A percentile compares a stretch with the other conserved stretches of the same genome.
These are phyloP conservation scores for Drosophila parabipectinata DNA, from an alignment of 1,140 invertebrate genomes.

Conservation along the genomic window DNA sequence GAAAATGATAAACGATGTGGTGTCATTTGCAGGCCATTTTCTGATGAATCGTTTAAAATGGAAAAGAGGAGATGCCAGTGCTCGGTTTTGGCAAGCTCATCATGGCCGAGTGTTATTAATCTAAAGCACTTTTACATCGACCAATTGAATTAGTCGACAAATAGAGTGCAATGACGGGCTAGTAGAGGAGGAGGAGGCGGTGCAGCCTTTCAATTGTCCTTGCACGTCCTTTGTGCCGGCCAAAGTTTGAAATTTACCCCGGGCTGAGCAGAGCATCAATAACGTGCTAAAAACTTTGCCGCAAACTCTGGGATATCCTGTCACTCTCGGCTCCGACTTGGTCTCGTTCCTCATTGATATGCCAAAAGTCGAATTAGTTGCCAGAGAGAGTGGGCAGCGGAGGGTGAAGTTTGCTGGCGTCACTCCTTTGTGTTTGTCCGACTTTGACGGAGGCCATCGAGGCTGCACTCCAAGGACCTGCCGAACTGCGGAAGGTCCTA, in stretches of 20 bases:
- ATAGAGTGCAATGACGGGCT: constrained; percentile 28
- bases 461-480: constrained; percentile 4
- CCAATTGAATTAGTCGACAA: constrained; percentile 54
- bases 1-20: constrained; percentile 32
- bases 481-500: constrained; percentile 12
- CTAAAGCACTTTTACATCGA: constrained; percentile 14
- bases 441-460: constrained; percentile 17
- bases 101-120: constrained; percentile 12
- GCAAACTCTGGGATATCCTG: constrained; percentile 31
- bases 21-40: constrained; percentile 21
- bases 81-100: constrained; percentile 14
- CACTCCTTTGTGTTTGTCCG: constrained; percentile 22
- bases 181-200: background rate
- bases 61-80: constrained; percentile 2
- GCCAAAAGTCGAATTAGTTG: constrained; percentile 41
- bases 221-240: constrained; percentile 18
- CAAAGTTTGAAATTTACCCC: constrained; percentile 42
- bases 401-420: constrained; percentile 1
- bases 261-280: constrained; percentile 45
- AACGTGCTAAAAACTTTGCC: constrained; percentile 64
- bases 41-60: constrained; percentile 32
- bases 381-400: background rate
- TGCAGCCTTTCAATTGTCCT: constrained; percentile 54
- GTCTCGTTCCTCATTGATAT: constrained; percentile 50
- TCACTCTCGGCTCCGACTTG: constrained; percentile 9